A percentile compares a stretch with the other conserved stretches of the same genome.
phyloP scores from a whole-genome alignment of 2,888 invertebrate genomes.

The Nephrocerus scutellatus region DNA sequence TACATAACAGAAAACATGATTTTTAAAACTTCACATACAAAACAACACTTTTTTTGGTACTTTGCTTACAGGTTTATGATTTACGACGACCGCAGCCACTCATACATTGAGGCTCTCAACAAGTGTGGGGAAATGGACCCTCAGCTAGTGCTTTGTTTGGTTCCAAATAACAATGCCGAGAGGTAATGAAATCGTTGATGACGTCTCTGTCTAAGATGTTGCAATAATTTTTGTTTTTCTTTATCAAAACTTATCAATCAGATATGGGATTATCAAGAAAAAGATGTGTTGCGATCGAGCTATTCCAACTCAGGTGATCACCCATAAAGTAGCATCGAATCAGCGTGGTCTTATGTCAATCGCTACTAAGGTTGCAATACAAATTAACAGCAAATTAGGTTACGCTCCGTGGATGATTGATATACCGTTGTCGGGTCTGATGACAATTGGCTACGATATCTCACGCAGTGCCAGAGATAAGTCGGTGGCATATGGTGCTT shows the following conservation, averaged over 20 bases:
- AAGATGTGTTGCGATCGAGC: conserved; percentile 69
- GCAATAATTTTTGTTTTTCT: background rate
- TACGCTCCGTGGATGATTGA: conserved; percentile 81
- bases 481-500: conserved; percentile 63
- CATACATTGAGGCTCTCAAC: conserved; percentile 59
- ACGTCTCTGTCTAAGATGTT: background rate
- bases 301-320: conserved; percentile 59
- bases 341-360: conserved; percentile 61
- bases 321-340: conserved; percentile 30
- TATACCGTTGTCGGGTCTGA: conserved; percentile 59
- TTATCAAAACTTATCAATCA: conserved; percentile 11
- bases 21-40: too few relatives aligned
- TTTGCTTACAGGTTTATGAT: conserved; percentile 28
- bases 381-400: conserved; percentile 88
- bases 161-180: conserved; percentile 65
- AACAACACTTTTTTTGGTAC: background rate
- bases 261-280: conserved; percentile 83
- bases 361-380: conserved; percentile 87
- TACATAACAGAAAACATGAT: too few relatives aligned
- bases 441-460: conserved; percentile 85
- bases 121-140: conserved; percentile 54
- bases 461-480: conserved; percentile 72
- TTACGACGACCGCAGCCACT: conserved; percentile 55
- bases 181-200: conserved; percentile 39
- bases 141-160: conserved; percentile 60